Evolutionary conservation across 2,888 invertebrate genomes (phyloP).

Genomic region (Eumerus sabulonum): DNA sequence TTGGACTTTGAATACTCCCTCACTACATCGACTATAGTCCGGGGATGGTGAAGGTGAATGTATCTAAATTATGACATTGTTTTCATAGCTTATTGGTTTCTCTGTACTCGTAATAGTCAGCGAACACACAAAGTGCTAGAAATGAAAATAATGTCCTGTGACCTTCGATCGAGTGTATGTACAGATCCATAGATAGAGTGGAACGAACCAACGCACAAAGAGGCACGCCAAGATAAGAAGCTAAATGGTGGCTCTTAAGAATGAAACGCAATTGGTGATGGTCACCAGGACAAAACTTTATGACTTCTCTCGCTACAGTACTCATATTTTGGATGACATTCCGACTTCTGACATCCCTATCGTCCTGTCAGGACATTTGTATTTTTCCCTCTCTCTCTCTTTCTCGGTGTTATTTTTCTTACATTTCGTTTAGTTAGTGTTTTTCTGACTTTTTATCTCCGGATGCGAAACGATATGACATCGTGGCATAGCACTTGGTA

Average conservation of each 20-base stretch:
- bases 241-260: constrained; percentile 46
- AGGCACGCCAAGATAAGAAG: constrained; percentile 47
- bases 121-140: neutral
- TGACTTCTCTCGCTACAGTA: constrained; percentile 37
- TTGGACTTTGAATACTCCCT: constrained; percentile 52
- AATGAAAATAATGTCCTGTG: constrained; percentile 38
- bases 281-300: constrained; percentile 45
- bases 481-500: constrained; percentile 39
- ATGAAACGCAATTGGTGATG: constrained; percentile 44
- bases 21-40: constrained; percentile 12
- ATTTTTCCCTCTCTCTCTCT: no score
- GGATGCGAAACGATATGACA: constrained; percentile 63
- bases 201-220: neutral
- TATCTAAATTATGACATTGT: constrained; percentile 70
- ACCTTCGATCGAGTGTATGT: constrained; percentile 29
- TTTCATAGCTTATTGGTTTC: constrained; percentile 70
- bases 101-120: constrained; percentile 2
- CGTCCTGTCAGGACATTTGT: constrained; percentile 41
- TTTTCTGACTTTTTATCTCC: constrained; percentile 56
- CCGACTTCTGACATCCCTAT: constrained; percentile 49
- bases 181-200: constrained; percentile 18
- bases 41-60: constrained; percentile 33
- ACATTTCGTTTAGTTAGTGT: constrained; percentile 69
- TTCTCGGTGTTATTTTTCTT: constrained; percentile 74
- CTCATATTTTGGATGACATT: constrained; percentile 42